Base-by-base conservation (phyloP, 1,140 invertebrate genomes). In the Adelges cooleyi region DNA sequence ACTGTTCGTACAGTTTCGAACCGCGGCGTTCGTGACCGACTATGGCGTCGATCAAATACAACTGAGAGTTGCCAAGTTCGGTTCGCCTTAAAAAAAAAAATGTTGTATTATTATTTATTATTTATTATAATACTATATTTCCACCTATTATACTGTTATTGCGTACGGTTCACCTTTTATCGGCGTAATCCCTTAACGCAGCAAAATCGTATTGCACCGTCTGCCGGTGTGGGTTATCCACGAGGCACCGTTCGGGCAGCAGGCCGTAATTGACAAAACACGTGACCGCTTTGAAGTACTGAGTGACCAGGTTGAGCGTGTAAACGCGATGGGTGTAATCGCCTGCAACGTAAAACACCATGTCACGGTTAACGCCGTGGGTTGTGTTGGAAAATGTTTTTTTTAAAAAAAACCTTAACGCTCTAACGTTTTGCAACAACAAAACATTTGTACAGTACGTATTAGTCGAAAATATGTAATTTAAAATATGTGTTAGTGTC, bases 181-280 rank as follows among this genome's bases (percentile, higher is more conserved):
- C 77, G 3, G 82, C 82, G 74, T 84, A 86, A 3, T 80, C 78
- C n/a, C 81, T 76, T 68, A 62, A 20, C 27, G 23, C 18, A 3
- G 8, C 15, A 20, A 62, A 48, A 62, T 44, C 25, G 22, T 25
- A 48, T 15, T 33, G 17, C 33, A 62, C 22, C 3, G 13, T 22
- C 10, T 8, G 6, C 1, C 27, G 53, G 18, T 6, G 17, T 23
- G 23, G 20, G 13, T 44, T 10, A 10, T 42, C 11, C n/a, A 46
- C 25, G n/a, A 9, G 9, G 0, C 40, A 33, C n/a, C n/a, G n/a
- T 72, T 73, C 40, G 67, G 90, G 90, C 38, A 95, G 71, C 1
- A 95, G 72, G 0, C 82, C 82, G 4, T 82, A 81, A 62, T 85
- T 81, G 1, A 89, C 76, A 70, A 92, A 84, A 88, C 89, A 93